phyloP scores from a whole-genome alignment of 2,888 invertebrate species.

The Drosophila ezoana region DNA sequence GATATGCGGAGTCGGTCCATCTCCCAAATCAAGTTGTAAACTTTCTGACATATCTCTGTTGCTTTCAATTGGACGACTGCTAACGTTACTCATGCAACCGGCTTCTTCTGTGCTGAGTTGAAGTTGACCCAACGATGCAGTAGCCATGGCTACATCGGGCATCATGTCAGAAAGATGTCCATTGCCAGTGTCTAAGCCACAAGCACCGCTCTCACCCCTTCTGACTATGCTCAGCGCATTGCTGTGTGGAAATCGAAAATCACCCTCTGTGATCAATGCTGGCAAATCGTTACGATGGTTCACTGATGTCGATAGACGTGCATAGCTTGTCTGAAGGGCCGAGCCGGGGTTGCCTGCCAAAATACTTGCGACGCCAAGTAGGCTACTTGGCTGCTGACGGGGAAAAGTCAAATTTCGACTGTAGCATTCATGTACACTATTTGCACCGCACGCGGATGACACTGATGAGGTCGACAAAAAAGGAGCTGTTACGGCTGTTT shows the following conservation, averaged over 20 bases:
- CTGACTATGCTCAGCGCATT: constrained; percentile 86
- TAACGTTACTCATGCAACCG: constrained; percentile 33
- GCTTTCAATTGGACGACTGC: constrained; percentile 48
- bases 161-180: constrained; percentile 92
- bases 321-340: constrained; percentile 77
- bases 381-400: constrained; percentile 83
- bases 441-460: constrained; percentile 71
- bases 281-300: constrained; percentile 87
- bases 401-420: constrained; percentile 89
- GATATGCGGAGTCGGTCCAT: constrained; percentile 89
- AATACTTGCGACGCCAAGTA: constrained; percentile 66
- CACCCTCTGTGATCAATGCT: constrained; percentile 88
- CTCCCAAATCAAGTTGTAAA: constrained; percentile 92
- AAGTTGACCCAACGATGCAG: constrained; percentile 89
- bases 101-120: constrained; percentile 85
- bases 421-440: constrained; percentile 85
- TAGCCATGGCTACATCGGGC: constrained; percentile 97
- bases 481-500: constrained; percentile 57
- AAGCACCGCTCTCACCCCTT: constrained; percentile 85
- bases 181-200: constrained; percentile 88
- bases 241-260: constrained; percentile 84
- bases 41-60: constrained; percentile 84
- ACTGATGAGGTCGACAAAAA: constrained; percentile 83
- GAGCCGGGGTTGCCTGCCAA: constrained; percentile 61
- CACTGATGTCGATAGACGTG: constrained; percentile 80